Base-by-base conservation (phyloP, 1,140 invertebrate genomes). In the Papilio dardanus region DNA sequence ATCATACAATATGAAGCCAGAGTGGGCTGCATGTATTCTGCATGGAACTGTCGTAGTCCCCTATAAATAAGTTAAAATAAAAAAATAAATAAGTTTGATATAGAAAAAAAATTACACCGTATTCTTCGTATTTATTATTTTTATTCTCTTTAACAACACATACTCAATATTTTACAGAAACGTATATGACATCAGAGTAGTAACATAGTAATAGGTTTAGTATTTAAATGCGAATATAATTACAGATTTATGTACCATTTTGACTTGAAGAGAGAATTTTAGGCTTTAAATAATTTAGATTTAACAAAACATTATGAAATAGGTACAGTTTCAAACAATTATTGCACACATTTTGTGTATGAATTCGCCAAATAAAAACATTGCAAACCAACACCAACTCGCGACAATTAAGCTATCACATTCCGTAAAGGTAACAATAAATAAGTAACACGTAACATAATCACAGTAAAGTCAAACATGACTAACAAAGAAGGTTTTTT, bases 161-260 rank as follows among this genome's bases (percentile, higher is more conserved):
- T 94, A 94, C 91, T 93, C 91, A 90, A 93, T 93, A 92, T 93
- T 92, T 94, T 94, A 94, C 93, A 94, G 93, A 94, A 94, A 94
- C 92, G 90, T 94, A 94, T 93, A 91, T 93, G 92, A 93, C 90
- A 93, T 93, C 90, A 93, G 90, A 92, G 81, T 92, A 91, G 86
- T 92, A 93, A 92, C 90, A 88, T 93, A 92, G 81, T 89, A 92
- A 88, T 92, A 92, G 86, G 86, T 88, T 89, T 90, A 91, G 83
- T 90, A 88, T 91, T 91, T 89, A 87, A 88, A 92, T 93, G 88
- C 89, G 91, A 91, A 91, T 93, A 93, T 81, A 87, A 85, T 87
- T 85, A 87, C 82, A 79, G 78, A 86, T 89, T 85, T 81, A 82
- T 84, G 83, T 86, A 84, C 79, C 79, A 79, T 86, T 82, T 79